phyloP scores from a whole-genome alignment of 2,797 vertebrate species.

The Tympanoctomys barrerae region DNA sequence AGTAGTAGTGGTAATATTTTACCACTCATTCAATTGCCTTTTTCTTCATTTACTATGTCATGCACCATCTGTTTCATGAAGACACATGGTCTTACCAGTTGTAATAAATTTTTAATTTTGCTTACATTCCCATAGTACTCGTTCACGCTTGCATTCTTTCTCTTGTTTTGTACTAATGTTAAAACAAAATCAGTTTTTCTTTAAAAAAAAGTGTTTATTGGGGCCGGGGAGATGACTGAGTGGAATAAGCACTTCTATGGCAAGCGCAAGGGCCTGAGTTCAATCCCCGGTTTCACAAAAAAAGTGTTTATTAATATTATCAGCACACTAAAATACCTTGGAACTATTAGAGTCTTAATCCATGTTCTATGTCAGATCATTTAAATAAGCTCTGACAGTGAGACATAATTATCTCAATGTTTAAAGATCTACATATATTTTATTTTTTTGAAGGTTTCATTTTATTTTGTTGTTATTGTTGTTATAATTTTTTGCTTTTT shows the following conservation, averaged over 20 bases:
- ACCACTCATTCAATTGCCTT: neutral
- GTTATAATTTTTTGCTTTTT: too few relatives aligned
- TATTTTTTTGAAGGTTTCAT: too few relatives aligned
- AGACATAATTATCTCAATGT: neutral
- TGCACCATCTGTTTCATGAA: neutral
- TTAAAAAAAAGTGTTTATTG: neutral
- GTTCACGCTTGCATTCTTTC: neutral
- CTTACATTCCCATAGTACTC: neutral
- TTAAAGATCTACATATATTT: neutral
- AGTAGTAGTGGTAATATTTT: neutral
- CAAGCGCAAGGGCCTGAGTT: too few relatives aligned
- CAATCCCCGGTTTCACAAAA: neutral
- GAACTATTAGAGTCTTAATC: conserved; percentile 23
- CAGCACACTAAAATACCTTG: conserved; percentile 6
- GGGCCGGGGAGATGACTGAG: too few relatives aligned
- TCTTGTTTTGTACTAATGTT: neutral
- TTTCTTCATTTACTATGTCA: neutral
- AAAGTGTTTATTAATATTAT: conserved; percentile 35
- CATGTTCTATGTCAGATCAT: neutral
- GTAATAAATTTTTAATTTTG: conserved; percentile 12
- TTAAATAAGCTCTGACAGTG: neutral
- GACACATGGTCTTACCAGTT: neutral
- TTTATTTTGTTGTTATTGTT: too few relatives aligned
- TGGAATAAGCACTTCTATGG: too few relatives aligned
- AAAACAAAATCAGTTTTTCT: conserved; percentile 19